Conservation (phyloP, 2,797 vertebrate species). For the Eremophila alpestris region DNA sequence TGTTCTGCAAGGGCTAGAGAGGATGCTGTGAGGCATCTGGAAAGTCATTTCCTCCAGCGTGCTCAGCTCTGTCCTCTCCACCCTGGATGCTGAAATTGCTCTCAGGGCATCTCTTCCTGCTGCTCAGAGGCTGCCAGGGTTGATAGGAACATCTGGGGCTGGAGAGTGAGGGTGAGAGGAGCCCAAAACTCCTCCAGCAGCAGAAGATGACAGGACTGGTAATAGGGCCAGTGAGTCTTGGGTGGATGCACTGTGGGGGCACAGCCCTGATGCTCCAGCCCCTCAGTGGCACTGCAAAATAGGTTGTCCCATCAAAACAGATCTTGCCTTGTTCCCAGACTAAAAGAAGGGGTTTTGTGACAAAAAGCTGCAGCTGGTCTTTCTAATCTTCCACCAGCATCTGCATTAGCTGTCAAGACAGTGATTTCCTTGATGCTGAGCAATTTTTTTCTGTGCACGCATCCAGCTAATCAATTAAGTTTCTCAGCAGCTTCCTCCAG, state of each 20-base stretch:
- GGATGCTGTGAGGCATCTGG: not conserved
- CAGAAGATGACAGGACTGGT: not conserved
- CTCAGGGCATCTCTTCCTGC: not conserved
- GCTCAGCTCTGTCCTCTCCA: not conserved
- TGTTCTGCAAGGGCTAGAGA: not conserved
- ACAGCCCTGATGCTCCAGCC: not conserved
- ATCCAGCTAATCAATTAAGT: slow-evolving; percentile 63
- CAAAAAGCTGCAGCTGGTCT: slow-evolving; percentile 56
- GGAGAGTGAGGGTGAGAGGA: not conserved
- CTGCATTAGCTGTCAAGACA: slow-evolving; percentile 55
- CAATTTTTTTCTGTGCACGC: slow-evolving; percentile 51
- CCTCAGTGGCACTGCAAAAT: not conserved
- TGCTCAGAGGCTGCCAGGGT: not conserved
- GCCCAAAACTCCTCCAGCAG: not conserved
- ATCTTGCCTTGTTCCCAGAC: slow-evolving; percentile 24
- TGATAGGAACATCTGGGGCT: not conserved
- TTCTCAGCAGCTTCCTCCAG: slow-evolving; percentile 65
- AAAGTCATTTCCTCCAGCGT: not conserved
- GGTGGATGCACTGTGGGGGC: not conserved
- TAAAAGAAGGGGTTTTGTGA: slow-evolving; percentile 10
- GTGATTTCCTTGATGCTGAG: slow-evolving; percentile 58
- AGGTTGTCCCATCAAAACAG: not conserved
- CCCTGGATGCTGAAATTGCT: not conserved
- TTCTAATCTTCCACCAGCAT: not conserved
- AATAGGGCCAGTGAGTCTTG: not conserved